Percentiles rank a stretch among this genome's conserved stretches.
phyloP scores from a whole-genome alignment of 2,888 invertebrate genomes.

The Operophtera brumata region DNA sequence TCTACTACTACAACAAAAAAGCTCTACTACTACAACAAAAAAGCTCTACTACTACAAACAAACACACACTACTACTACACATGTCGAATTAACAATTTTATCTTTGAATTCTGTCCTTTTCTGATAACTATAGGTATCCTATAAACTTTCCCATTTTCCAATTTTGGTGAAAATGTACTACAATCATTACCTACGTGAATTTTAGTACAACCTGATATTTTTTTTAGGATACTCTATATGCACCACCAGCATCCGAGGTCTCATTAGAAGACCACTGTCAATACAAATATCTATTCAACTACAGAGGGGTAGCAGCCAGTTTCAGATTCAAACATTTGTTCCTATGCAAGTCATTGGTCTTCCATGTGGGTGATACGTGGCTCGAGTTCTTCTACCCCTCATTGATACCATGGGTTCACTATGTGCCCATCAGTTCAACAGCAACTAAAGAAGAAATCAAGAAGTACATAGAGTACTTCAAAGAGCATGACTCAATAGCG shows the following conservation, averaged over 20 bases:
- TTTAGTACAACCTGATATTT: not conserved
- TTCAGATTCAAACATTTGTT: slow-evolving; percentile 98
- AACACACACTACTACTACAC: no score
- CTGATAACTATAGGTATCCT: no score
- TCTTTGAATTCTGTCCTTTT: no score
- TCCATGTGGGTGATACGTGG: slow-evolving; percentile 97
- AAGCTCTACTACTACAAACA: no score
- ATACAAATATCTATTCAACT: slow-evolving; percentile 97
- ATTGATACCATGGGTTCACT: slow-evolving; percentile 97
- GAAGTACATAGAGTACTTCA: slow-evolving; percentile 87
- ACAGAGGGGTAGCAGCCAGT: slow-evolving; percentile 97
- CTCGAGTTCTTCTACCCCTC: slow-evolving; percentile 95
- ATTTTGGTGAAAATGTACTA: no score
- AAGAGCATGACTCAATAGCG: slow-evolving; percentile 86
- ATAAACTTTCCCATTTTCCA: no score
- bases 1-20: no score
- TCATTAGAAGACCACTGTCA: slow-evolving; percentile 95
- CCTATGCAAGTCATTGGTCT: slow-evolving; percentile 94
- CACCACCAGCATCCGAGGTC: slow-evolving; percentile 91
- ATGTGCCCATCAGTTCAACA: slow-evolving; percentile 88
- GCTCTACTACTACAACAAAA: no score
- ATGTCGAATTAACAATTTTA: no score
- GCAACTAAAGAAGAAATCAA: slow-evolving; percentile 85
- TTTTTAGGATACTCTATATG: slow-evolving; percentile 90
- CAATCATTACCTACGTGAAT: no score